These are phyloP conservation scores for Mobula birostris DNA, from an alignment of 2,113 vertebrate genomes.

Conservation along the genomic window DNA sequence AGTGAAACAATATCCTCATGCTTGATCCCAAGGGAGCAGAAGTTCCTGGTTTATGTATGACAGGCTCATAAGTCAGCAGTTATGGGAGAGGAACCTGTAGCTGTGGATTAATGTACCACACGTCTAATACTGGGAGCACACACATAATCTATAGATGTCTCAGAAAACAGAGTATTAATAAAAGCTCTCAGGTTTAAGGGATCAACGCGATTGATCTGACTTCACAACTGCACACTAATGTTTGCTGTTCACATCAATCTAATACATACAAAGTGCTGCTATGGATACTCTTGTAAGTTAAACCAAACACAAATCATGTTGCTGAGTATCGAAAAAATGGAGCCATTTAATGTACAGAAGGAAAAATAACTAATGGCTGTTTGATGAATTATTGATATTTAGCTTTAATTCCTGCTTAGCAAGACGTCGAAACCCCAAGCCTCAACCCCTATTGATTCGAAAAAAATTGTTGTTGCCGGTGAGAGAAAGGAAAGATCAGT, in stretches of 20 bases:
- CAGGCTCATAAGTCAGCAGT: neutral
- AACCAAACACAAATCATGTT: neutral
- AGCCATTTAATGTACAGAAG: neutral
- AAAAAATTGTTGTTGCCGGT: neutral
- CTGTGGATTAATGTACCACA: neutral
- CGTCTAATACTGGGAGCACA: neutral
- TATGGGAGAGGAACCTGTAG: neutral
- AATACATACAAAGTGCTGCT: neutral
- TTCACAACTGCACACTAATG: neutral
- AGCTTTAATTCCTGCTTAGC: neutral
- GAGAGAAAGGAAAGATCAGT: neutral
- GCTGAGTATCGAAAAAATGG: too few species aligned
- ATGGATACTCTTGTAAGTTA: neutral
- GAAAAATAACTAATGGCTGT: neutral
- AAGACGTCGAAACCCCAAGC: neutral
- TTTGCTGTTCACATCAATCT: neutral
- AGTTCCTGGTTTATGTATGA: neutral
- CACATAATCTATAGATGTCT: neutral
- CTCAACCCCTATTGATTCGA: neutral
- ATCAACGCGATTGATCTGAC: neutral
- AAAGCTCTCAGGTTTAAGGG: neutral
- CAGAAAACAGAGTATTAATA: neutral
- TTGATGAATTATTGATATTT: neutral
- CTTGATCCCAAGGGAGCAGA: neutral
- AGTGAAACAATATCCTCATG: neutral